Evolutionary conservation across 2,888 invertebrate genomes (phyloP), one percentile per base, ranked within the genome.

Genomic region (Dexiosoma caninum): DNA sequence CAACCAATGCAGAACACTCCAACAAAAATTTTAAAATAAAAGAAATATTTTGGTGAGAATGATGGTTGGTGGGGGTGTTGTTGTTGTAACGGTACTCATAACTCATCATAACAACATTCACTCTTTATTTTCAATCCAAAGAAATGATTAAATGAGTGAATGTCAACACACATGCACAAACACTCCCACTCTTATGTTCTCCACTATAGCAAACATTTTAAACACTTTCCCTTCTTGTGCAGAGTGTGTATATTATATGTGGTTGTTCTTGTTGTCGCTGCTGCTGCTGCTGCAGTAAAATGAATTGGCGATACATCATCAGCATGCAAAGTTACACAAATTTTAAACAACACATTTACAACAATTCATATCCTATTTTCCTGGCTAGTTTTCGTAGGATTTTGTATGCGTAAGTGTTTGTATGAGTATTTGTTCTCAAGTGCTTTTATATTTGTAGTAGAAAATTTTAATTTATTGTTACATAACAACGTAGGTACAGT

Each of bases 271-370:
- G 14, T 16, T 42, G 40, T 40, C 6, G 16, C 30, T 42, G 32
- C 12, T 40, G 40, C 32, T 46, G 10, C 10, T 71, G 51, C 8
- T 35, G 32, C 9, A 49, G 42, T 64, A 46, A 59, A 59, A 70
- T 14, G 27, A 67, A 67, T 64, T 51, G 57, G 51, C 70, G 70
- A 79, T 79, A 70, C 59, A 75, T 70, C 75, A 79, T 75, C 75
- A 79, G 59, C 69, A 57, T 69, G 74, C 55, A 69, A 79, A 69
- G 46, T 79, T 74, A 79, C 78, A 79, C 64, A 75, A 79, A 70
- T 79, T 79, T 23, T 79, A 70, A 70, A 66, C 44, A 70, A 64
- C 70, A 79, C 67, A 79, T 74, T 74, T 70, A 44, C 71, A 78
- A 69, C 69, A 69, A 57, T 69, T 69, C 46, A 55, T 62, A 62